Percentiles rank a stretch among this genome's conserved stretches.
These are phyloP conservation scores for Xiphias gladius DNA, from an alignment of 2,113 vertebrate species.

Conservation along the genomic window DNA sequence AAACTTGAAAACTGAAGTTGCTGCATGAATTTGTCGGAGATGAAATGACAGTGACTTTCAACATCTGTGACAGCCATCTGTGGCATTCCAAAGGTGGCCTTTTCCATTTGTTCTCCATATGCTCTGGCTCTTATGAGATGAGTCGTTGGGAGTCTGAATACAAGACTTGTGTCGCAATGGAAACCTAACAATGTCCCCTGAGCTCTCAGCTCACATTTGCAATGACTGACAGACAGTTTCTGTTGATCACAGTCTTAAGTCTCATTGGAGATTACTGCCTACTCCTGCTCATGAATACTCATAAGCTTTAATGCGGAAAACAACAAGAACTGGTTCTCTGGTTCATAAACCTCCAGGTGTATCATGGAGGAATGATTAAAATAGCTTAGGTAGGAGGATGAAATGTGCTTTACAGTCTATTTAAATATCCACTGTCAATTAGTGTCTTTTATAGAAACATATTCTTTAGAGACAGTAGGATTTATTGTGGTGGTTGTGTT, in stretches of 20 bases:
- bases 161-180: constrained; percentile 44
- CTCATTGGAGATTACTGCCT: constrained; percentile 46
- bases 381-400: constrained; percentile 19
- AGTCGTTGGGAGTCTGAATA: constrained; percentile 27
- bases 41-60: constrained; percentile 46
- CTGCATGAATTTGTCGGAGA: constrained; percentile 49
- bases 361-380: constrained; percentile 40
- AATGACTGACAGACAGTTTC: constrained; percentile 60
- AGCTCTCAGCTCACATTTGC: constrained; percentile 56
- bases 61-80: constrained; percentile 51
- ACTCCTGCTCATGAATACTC: constrained; percentile 65
- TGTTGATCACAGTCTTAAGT: constrained; percentile 65
- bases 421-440: constrained; percentile 35
- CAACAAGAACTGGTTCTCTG: constrained; percentile 21
- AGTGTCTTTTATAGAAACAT: not conserved
- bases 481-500: not conserved
- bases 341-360: constrained; percentile 48
- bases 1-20: constrained; percentile 38
- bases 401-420: constrained; percentile 28
- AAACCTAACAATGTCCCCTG: constrained; percentile 65
- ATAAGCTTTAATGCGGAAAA: constrained; percentile 36
- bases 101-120: constrained; percentile 63
- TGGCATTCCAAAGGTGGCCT: constrained; percentile 34
- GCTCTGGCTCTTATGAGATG: constrained; percentile 46
- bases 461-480: not conserved